Conservation (phyloP, 2,797 vertebrate species). For the Tenualosa ilisha region DNA sequence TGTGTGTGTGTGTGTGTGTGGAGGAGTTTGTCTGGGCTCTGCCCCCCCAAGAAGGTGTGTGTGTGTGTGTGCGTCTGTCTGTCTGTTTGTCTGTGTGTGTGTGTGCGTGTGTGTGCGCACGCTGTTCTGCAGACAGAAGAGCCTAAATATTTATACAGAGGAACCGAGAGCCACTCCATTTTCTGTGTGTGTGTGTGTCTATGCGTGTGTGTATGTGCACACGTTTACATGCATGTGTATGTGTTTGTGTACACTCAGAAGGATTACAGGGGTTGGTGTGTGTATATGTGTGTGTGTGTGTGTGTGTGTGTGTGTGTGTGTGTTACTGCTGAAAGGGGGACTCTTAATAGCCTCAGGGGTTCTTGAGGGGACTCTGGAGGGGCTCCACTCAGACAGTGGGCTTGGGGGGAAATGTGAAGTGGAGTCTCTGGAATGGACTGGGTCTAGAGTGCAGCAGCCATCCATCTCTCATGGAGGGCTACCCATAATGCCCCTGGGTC, state of each 20-base stretch:
- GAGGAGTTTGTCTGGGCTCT: too few species aligned
- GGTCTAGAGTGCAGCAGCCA: too few species aligned
- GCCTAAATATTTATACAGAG: conserved; percentile 67
- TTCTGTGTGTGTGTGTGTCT: conserved; percentile 31
- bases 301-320: conserved; percentile 31
- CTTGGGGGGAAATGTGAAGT: not conserved
- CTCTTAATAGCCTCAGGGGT: conserved; percentile 1
- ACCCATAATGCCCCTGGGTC: too few species aligned
- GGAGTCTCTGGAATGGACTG: too few species aligned
- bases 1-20: not conserved
- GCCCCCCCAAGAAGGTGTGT: too few species aligned
- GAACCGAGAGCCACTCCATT: not conserved
- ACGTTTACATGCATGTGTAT: conserved; percentile 4
- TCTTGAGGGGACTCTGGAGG: not conserved
- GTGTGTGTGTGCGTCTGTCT: not conserved
- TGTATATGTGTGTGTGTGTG: conserved; percentile 24
- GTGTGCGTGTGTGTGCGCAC: conserved; percentile 1
- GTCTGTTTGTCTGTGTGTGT: not conserved
- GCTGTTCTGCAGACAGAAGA: conserved; percentile 53
- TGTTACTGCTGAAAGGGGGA: not conserved
- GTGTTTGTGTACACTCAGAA: not conserved
- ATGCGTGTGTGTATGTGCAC: conserved; percentile 29
- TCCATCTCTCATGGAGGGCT: too few species aligned
- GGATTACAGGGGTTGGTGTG: not conserved
- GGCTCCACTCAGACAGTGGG: not conserved